Evolutionary conservation across 2,797 vertebrate genomes (phyloP), one percentile per base, ranked within the genome.

Genomic region (Balearica regulorum): DNA sequence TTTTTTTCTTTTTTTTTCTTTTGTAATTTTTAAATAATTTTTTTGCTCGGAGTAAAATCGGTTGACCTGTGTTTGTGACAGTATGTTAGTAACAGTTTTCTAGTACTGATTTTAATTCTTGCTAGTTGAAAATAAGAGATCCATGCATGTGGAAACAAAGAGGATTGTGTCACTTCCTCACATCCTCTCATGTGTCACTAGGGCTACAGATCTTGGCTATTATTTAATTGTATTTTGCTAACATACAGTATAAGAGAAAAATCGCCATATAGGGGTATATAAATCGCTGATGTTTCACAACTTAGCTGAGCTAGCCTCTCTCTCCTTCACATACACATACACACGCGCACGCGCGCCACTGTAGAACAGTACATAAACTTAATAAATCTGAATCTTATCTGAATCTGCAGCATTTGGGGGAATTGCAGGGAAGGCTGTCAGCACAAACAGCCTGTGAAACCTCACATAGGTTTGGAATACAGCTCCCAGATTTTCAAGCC

Each of bases 331-430:
- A 83, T 65, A 90, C 29, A 76, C 73, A 53, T 16, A 87, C 20
- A 82, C 64, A 57, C 46, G 55, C 53, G n/a, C 57, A 58, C 18
- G 17, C 2, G 0, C 48, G 3, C 44, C 46, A 48, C 81, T 78
- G 90, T 75, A 92, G 84, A 97, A 90, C 81, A 85, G 92, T 88
- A 85, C 95, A 95, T 96, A 97, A 96, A 80, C 91, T 94, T 92
- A 86, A 95, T 97, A 98, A 98, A 98, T 96, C 95, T 96, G 88
- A 96, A 91, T 96, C 96, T 98, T 98, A 98, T 97, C 97, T 89
- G 89, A 96, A 94, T 96, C 95, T 95, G 85, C 96, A 96, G 73
- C 81, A 87, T 96, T 87, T 55, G 65, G 80, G 93, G 69, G 96
- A 95, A 97, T 95, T 93, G 66, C 58, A 65, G 84, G 66, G 85